Evolutionary conservation across 2,113 vertebrate species (phyloP), one percentile per base, ranked within the genome.

Genomic region (Dipodomys ordii): DNA sequence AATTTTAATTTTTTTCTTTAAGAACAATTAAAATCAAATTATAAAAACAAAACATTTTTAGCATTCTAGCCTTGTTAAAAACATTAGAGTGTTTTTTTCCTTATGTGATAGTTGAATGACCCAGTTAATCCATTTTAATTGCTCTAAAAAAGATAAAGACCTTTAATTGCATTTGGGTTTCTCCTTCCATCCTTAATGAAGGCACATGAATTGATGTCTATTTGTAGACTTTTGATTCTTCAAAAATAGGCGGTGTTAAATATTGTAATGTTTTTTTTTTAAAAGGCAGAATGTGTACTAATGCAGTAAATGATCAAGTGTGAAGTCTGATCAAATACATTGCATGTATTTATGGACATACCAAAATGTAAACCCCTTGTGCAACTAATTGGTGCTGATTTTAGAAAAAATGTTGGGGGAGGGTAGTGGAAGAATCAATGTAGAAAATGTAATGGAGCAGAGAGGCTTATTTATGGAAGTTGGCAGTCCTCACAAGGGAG

Each of bases 71-170:
- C 71, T 72, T 83, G 6, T 76, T 81, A 79, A 39, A 39, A 62
- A 44, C n/a, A 60, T 88, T 77, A 13, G 25, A 28, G 32, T 22
- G 20, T 20, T 74, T 81, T 25, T 27, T 76, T 44, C 35, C 25
- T 16, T 28, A 35, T 68, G 23, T 91, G 35, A 87, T 83, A 94
- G 77, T 67, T 91, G 49, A 93, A 62, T 95, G 73, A 78, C 87
- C 81, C 81, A 92, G 22, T 96, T 94, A 91, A 95, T 87, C 68
- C 53, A 79, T 84, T 94, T 90, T 93, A 82, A 67, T 94, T 87
- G 49, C 57, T 92, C 64, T 93, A 83, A 92, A 96, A 96, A 90
- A 88, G 46, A 39, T 68, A 90, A 88, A 96, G 91, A 86, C 77
- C 76, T 93, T 92, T 96, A 83, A 95, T 95, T 94, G 22, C 73